Conservation (phyloP, 37 sponge, comb jelly and placozoan genomes). For the Agelas oroides region DNA sequence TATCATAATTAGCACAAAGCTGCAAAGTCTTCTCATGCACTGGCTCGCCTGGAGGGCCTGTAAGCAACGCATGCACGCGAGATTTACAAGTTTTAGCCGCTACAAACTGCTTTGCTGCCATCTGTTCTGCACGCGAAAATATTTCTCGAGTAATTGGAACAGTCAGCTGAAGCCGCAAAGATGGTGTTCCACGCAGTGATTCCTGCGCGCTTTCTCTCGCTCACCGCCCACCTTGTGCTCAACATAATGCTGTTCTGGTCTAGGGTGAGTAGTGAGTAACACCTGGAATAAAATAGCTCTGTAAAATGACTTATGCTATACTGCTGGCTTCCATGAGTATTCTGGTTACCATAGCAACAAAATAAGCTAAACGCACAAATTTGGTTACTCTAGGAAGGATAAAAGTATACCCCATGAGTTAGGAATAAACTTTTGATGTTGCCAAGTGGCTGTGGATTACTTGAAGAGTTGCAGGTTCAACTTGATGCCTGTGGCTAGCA, state of each 20-base stretch:
- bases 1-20: too few relatives aligned
- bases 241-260: constrained; percentile 84
- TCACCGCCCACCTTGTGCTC: constrained; percentile 82
- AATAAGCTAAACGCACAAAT: too few relatives aligned
- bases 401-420: too few relatives aligned
- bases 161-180: background rate
- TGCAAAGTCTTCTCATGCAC: background rate
- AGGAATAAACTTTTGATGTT: too few relatives aligned
- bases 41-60: constrained; percentile 61
- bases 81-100: background rate
- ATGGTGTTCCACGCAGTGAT: constrained; percentile 61
- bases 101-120: background rate
- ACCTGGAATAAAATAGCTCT: too few relatives aligned
- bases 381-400: too few relatives aligned
- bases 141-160: constrained; percentile 21
- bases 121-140: background rate
- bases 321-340: too few relatives aligned
- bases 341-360: too few relatives aligned
- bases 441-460: too few relatives aligned
- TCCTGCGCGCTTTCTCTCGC: constrained; percentile 79
- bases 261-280: constrained; percentile 61
- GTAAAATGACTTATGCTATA: too few relatives aligned
- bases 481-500: too few relatives aligned
- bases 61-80: constrained; percentile 45
- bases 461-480: too few relatives aligned